A percentile compares a stretch with the other conserved stretches of the same genome.
Evolutionary conservation across 92 coral and sea anemone species (phyloP).

Genomic region (Porites evermanni): DNA sequence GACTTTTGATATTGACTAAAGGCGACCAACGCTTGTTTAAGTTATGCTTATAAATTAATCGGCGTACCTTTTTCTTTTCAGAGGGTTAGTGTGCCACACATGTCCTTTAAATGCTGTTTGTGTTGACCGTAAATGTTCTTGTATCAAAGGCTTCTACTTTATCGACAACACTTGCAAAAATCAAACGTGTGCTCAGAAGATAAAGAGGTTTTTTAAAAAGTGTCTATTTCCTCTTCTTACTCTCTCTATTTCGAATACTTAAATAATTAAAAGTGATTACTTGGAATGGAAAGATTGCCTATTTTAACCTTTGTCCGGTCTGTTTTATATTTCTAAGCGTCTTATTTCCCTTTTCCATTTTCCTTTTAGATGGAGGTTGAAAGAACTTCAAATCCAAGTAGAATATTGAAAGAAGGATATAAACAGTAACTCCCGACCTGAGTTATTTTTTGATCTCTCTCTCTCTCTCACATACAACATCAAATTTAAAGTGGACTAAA

Average conservation of each 20-base stretch:
- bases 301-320: no score
- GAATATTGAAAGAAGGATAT: background rate
- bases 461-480: no score
- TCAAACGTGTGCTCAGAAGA: no score
- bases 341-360: background rate
- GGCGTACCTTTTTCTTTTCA: background rate
- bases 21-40: background rate
- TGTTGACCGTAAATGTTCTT: constrained; percentile 62
- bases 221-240: no score
- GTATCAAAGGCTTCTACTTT: constrained; percentile 62
- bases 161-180: constrained; percentile 44
- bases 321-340: background rate
- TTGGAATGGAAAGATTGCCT: no score
- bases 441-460: no score
- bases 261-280: no score
- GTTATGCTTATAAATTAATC: background rate
- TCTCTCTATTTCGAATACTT: no score
- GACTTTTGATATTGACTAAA: no score
- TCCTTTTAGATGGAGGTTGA: constrained; percentile 1
- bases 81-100: constrained; percentile 38
- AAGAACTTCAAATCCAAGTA: background rate
- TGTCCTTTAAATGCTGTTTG: constrained; percentile 77
- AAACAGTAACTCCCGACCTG: background rate
- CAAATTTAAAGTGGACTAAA: no score
- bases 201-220: no score